These are phyloP conservation scores for Gambusia yucatana DNA, from an alignment of 2,797 vertebrate genomes.

Conservation along the genomic window DNA sequence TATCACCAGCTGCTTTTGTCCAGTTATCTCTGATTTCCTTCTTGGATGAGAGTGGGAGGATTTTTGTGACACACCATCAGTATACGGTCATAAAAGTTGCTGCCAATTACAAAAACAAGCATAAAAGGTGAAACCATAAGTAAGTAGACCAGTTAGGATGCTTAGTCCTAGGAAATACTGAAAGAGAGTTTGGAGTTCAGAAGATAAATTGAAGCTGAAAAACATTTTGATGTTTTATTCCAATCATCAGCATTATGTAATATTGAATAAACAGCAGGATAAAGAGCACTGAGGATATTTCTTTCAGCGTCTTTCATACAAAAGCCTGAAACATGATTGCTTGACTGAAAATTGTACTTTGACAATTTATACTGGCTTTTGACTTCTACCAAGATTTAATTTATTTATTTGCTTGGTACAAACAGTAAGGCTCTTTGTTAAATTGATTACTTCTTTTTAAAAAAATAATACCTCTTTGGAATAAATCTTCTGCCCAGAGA, in stretches of 20 bases:
- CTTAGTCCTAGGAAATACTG: neutral
- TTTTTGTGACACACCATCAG: neutral
- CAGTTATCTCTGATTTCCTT: neutral
- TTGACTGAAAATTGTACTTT: neutral
- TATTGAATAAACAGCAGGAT: neutral
- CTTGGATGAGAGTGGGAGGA: neutral
- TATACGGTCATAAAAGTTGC: neutral
- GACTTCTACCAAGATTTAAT: neutral
- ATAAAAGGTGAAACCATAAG: neutral
- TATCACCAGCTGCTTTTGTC: neutral
- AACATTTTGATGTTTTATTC: neutral
- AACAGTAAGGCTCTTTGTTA: neutral
- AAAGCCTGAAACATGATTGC: neutral
- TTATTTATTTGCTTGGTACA: neutral
- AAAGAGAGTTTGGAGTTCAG: neutral
- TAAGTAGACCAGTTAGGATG: neutral
- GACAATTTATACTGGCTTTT: neutral
- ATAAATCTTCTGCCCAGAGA: neutral
- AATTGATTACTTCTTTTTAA: neutral
- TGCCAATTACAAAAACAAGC: neutral
- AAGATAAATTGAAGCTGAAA: neutral
- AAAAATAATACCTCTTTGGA: neutral
- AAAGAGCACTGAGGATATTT: neutral
- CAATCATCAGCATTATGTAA: neutral
- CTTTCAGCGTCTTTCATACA: neutral